Base-by-base conservation (phyloP, 2,797 vertebrate species). In the Siniperca scherzeri region DNA sequence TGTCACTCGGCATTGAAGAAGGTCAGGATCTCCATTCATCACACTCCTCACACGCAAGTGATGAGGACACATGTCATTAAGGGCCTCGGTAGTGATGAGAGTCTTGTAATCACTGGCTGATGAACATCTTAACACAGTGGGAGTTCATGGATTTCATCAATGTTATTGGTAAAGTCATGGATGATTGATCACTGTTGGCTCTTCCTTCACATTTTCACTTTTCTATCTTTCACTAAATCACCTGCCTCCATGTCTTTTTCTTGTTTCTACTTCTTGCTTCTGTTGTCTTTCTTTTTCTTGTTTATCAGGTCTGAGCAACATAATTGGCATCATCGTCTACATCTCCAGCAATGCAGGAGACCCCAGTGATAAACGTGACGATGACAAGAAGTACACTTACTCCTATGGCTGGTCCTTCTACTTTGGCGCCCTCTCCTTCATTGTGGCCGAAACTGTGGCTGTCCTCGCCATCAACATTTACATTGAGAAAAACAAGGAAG, bases 391-490 rank as follows among this genome's bases (percentile, higher is more conserved):
- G 92, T 98, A 96, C 95, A 97, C 97, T 1, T 99, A 99, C 93
- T 97, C 97, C 92, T 99, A 99, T 0, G 98, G 99, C 1, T 99
- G 99, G 99, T 99, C 98, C 0, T 99, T 99, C 88, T 99, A 99
- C 94, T 99, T 99, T 2, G 98, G 98, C 57, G 99, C 98, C 22
- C 96, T 99, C 86, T 99, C 99, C 33, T 99, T 99, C 84, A 99
- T 99, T 0, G 97, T 99, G 92, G 98, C 98, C 0, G 98, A 99
- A 94, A 97, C 97, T 2, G 97, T 99, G 88, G 99, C 98, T 0
- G 99, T 99, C 72, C 96, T 99, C 80, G 97, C 97, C 44, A 97
- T 99, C 88, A 99, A 98, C 95, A 99, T 99, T 95, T 99, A 99
- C 95, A 99, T 99, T 4, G 98, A 99, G 93, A 98, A 95, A 86